A percentile compares a stretch with the other conserved stretches of the same genome.
Conservation (phyloP, 2,113 vertebrate species). For the Chrysemys picta region DNA sequence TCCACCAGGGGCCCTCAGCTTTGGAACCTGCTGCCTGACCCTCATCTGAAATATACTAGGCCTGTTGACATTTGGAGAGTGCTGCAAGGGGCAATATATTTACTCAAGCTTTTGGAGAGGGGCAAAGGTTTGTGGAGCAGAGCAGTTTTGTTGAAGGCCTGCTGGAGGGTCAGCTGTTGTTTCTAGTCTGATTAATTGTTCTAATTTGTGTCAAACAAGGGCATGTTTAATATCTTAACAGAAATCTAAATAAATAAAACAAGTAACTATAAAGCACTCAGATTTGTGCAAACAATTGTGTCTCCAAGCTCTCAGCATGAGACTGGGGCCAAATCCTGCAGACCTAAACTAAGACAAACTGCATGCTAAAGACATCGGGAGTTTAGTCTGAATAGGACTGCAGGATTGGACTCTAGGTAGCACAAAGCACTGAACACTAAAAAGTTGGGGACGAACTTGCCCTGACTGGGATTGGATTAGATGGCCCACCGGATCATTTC, state of each 20-base stretch:
- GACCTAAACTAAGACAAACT: neutral
- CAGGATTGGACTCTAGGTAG: neutral
- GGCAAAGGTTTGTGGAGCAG: constrained; percentile 51
- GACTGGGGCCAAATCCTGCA: neutral
- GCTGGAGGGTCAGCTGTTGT: constrained; percentile 29
- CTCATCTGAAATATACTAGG: constrained; percentile 11
- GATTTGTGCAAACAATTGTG: neutral
- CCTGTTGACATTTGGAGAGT: constrained; percentile 27
- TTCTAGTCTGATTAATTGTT: constrained; percentile 52
- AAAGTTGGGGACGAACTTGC: neutral
- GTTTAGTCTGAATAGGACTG: neutral
- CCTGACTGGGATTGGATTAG: neutral
- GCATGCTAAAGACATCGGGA: neutral
- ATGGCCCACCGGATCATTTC: neutral
- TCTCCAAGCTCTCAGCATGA: neutral
- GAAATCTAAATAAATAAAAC: constrained; percentile 32
- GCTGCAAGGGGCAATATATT: neutral
- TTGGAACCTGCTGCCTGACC: constrained; percentile 15
- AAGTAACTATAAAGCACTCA: neutral
- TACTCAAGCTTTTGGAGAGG: neutral
- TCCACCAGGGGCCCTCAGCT: neutral
- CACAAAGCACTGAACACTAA: neutral
- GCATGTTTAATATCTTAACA: constrained; percentile 43
- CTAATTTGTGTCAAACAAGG: neutral
- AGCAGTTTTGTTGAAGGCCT: constrained; percentile 47